Evolutionary conservation across 1,140 invertebrate genomes (phyloP).

Genomic region (Papilio helenus): DNA sequence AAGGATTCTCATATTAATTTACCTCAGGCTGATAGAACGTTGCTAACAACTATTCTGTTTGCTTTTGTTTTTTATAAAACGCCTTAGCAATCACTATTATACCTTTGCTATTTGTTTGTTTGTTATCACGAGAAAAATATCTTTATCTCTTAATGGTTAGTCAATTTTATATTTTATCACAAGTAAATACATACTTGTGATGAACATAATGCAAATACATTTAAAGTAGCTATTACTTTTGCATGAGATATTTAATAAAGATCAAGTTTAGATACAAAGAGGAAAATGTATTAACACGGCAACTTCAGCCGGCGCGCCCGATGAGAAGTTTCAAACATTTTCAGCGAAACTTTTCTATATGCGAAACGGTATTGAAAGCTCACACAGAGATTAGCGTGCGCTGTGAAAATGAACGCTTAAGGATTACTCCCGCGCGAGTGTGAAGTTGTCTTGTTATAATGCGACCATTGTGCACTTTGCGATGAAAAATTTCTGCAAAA

Average conservation of each 20-base stretch:
- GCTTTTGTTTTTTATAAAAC: conserved; percentile 8
- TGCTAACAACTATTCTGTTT: conserved; percentile 43
- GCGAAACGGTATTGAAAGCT: conserved; percentile 79
- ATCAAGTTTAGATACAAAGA: conserved; percentile 75
- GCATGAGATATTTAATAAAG: conserved; percentile 64
- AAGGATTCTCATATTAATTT: conserved; percentile 59
- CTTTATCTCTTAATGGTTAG: background rate
- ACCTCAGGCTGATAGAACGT: conserved; percentile 47
- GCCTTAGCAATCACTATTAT: background rate
- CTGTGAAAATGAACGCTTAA: conserved; percentile 72
- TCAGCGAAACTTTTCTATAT: conserved; percentile 80
- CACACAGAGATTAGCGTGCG: conserved; percentile 74
- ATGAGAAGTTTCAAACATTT: conserved; percentile 77
- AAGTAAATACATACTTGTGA: background rate
- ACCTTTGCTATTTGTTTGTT: background rate
- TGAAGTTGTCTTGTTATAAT: conserved; percentile 73
- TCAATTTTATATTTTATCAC: background rate
- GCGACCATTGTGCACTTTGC: conserved; percentile 41
- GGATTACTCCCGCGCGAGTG: conserved; percentile 70
- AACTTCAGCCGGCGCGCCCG: conserved; percentile 66
- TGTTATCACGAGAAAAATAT: background rate
- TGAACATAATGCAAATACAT: conserved; percentile 11
- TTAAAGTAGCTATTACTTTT: conserved; percentile 30
- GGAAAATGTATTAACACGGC: conserved; percentile 79
- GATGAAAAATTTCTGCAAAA: conserved; percentile 45